These are phyloP conservation scores for Lethrus apterus DNA, from an alignment of 1,140 invertebrate species.

Conservation along the genomic window DNA sequence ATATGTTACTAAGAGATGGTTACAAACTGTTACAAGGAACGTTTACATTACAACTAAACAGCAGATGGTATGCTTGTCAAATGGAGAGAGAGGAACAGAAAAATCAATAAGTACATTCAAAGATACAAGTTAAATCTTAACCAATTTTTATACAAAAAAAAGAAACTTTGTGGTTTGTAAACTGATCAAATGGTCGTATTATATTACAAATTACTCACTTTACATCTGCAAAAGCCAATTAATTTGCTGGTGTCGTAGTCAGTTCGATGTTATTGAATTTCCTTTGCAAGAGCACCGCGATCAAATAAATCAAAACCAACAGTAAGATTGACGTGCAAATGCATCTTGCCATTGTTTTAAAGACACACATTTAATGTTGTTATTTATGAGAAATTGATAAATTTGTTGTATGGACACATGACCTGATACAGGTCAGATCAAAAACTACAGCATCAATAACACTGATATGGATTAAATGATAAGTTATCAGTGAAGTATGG, in stretches of 20 bases:
- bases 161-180: conserved; percentile 8
- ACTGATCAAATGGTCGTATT: conserved; percentile 3
- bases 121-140: conserved; percentile 5
- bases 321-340: conserved; percentile 35
- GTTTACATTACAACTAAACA: conserved; percentile 2
- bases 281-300: conserved; percentile 35
- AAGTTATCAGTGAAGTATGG: too few species aligned
- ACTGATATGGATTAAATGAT: too few species aligned
- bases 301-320: conserved; percentile 34
- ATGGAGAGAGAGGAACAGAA: too few species aligned
- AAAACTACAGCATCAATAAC: too few species aligned
- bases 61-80: too few species aligned
- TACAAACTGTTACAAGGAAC: background rate
- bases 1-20: background rate
- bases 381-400: too few species aligned
- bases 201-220: conserved; percentile 12
- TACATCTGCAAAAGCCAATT: conserved; percentile 9
- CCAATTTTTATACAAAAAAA: background rate
- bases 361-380: conserved; percentile 20
- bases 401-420: too few species aligned
- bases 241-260: conserved; percentile 12
- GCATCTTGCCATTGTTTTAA: conserved; percentile 31
- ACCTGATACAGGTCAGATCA: too few species aligned
- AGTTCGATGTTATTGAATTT: conserved; percentile 35
- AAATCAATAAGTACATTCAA: background rate